These are phyloP conservation scores for Drosophila subquinaria DNA, from an alignment of 2,888 invertebrate species.

Conservation along the genomic window DNA sequence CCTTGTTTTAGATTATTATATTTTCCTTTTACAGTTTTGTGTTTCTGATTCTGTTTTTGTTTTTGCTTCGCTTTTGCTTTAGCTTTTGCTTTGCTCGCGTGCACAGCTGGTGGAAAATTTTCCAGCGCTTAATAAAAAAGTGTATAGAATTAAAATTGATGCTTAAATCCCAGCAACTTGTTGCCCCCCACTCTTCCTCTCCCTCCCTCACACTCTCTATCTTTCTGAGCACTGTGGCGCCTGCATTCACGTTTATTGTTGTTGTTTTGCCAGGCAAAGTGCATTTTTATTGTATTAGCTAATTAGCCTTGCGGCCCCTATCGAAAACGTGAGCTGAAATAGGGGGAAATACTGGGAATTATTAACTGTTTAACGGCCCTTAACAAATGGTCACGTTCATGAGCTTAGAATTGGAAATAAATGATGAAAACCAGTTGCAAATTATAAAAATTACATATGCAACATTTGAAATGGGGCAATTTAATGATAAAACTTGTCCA, in stretches of 20 bases:
- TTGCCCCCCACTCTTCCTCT: constrained; percentile 1
- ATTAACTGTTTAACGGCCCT: constrained; percentile 17
- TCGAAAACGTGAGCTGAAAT: constrained; percentile 29
- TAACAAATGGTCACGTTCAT: constrained; percentile 21
- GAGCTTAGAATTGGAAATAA: constrained; percentile 4
- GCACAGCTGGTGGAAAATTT: constrained; percentile 78
- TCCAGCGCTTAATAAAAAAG: constrained; percentile 65
- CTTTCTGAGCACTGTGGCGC: constrained; percentile 55
- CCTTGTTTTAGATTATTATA: constrained; percentile 49
- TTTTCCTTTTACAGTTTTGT: constrained; percentile 36
- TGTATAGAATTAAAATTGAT: constrained; percentile 73
- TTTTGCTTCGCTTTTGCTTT: constrained; percentile 12
- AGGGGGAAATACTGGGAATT: constrained; percentile 20
- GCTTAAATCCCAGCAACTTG: constrained; percentile 52
- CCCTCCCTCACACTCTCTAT: not conserved
- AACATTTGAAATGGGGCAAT: constrained; percentile 18
- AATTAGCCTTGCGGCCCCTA: constrained; percentile 34
- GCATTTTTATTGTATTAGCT: constrained; percentile 43
- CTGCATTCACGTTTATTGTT: constrained; percentile 51
- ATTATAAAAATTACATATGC: constrained; percentile 43
- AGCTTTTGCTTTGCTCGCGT: constrained; percentile 48
- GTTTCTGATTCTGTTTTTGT: constrained; percentile 39
- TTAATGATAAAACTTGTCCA: constrained; percentile 25
- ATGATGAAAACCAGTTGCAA: constrained; percentile 30
- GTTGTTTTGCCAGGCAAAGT: constrained; percentile 30